Conservation (phyloP, 2,113 vertebrate species). For the Agapornis roseicollis region DNA sequence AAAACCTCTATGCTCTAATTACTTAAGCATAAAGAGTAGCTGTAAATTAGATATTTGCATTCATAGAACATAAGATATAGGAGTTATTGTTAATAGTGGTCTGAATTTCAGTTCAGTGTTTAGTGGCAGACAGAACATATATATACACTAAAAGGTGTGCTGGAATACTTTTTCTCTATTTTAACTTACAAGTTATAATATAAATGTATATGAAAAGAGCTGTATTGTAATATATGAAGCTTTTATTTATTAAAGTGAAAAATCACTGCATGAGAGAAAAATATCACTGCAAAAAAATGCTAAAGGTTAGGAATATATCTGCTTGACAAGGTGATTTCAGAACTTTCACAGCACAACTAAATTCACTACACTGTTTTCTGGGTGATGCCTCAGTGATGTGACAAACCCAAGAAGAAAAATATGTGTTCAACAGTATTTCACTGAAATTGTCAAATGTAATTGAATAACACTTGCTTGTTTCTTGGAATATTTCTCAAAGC, state of each 20-base stretch:
- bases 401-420: background rate
- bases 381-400: background rate
- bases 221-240: background rate
- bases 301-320: background rate
- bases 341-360: background rate
- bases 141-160: background rate
- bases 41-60: background rate
- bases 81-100: background rate
- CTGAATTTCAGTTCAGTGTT: background rate
- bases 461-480: background rate
- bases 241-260: background rate
- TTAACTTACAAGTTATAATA: background rate
- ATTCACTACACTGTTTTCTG: background rate
- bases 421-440: background rate
- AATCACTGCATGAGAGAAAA: background rate
- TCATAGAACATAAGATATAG: background rate
- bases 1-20: background rate
- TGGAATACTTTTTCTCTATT: background rate
- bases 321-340: background rate
- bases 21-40: background rate
- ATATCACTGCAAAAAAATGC: background rate
- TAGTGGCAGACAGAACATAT: background rate
- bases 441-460: background rate
- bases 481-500: background rate
- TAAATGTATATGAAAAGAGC: background rate